Evolutionary conservation across 2,113 vertebrate genomes (phyloP), one percentile per base, ranked within the genome.

Genomic region (Ciconia maguari): DNA sequence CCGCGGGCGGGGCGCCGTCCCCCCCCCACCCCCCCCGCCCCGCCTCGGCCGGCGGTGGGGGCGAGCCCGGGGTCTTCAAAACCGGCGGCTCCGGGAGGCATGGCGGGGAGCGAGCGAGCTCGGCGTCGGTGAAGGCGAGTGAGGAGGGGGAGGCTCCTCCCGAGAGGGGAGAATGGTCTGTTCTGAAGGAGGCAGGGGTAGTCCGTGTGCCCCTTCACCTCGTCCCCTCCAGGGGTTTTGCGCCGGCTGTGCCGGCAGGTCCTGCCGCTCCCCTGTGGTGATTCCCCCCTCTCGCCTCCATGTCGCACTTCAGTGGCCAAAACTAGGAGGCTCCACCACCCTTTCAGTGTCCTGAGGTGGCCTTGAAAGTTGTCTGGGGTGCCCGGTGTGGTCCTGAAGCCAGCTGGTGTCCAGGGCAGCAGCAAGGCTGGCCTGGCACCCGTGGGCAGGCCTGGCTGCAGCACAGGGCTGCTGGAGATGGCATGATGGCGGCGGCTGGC

Each of bases 401-500:
- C 3, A 6, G 13, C 34, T 4, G n/a, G 57, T 10, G 54, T 5
- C 10, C 66, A 2, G 3, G 30, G 25, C 41, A 14, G 19, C 38
- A 30, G 38, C 0, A 6, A 4, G 18, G 48, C 36, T 6, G 76
- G n/a, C 55, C 0, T 16, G 16, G 13, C 14, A 10, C 22, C 6
- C 27, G 9, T 3, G 6, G 32, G 34, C 29, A 12, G 54, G 22
- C 36, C 57, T 13, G 68, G 7, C 36, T 9, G 46, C 36, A 4
- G 36, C 25, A 2, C 16, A 1, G 22, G 46, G 52, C 46, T 7
- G 85, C 72, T 12, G 38, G 32, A 42, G 42, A 57, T 6, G 30
- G 30, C 20, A 3, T 5, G 29, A 4, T 42, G 88, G 61, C 7
- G 3, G n/a, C 4, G 3, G 29, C 7, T 2, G 1, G n/a, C 26